Conservation (phyloP, 2,113 vertebrate genomes). For the Butorides virescens region DNA sequence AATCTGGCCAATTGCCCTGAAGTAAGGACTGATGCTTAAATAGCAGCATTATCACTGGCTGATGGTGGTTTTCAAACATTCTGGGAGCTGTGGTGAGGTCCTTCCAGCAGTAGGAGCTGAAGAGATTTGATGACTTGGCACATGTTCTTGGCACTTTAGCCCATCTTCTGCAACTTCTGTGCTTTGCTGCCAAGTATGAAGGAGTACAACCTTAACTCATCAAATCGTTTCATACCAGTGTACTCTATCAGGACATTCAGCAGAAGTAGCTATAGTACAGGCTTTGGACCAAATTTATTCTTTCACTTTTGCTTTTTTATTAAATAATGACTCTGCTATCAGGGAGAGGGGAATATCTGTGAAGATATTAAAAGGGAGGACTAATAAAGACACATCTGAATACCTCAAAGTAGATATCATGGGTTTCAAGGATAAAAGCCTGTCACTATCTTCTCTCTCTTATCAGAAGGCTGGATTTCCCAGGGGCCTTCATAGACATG, state of each 20-base stretch:
- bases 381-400: neutral
- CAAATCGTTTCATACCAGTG: neutral
- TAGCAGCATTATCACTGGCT: neutral
- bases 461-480: neutral
- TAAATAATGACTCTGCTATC: neutral
- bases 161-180: neutral
- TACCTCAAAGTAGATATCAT: neutral
- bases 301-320: neutral
- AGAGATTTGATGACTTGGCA: neutral
- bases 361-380: neutral
- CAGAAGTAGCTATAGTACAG: neutral
- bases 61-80: neutral
- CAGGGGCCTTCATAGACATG: neutral
- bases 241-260: neutral
- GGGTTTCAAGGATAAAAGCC: neutral
- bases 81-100: neutral
- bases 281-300: neutral
- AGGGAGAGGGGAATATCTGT: neutral
- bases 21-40: slow-evolving; percentile 7
- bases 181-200: neutral
- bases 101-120: slow-evolving; percentile 10
- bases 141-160: neutral
- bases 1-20: slow-evolving; percentile 21
- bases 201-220: neutral
- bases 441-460: neutral